Evolutionary conservation across 2,113 vertebrate genomes (phyloP).

Genomic region (Bubo bubo): DNA sequence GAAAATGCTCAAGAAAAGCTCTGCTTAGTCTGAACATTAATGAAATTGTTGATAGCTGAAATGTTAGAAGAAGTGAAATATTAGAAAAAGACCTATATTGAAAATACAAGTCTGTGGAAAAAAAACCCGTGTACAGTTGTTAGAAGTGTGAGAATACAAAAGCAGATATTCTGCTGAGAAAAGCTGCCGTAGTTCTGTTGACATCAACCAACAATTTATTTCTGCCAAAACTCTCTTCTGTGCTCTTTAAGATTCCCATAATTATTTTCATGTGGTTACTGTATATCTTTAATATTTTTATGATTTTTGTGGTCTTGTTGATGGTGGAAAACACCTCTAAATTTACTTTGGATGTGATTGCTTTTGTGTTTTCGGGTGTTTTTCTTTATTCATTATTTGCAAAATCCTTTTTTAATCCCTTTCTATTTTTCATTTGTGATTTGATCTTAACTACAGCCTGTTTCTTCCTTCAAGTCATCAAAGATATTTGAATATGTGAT

Average conservation of each 20-base stretch:
- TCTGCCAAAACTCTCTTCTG: background rate
- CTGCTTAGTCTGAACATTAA: background rate
- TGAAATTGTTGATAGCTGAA: background rate
- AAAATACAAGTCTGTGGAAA: background rate
- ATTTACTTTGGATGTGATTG: background rate
- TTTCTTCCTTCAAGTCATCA: background rate
- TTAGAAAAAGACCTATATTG: background rate
- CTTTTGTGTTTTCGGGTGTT: background rate
- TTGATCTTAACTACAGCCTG: background rate
- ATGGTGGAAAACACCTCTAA: background rate
- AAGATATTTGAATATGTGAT: background rate
- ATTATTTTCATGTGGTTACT: background rate
- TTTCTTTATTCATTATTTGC: background rate
- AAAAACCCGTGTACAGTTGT: background rate
- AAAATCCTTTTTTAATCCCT: background rate
- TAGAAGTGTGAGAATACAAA: background rate
- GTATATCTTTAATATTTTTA: background rate
- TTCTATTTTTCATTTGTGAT: background rate
- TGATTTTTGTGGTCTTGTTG: background rate
- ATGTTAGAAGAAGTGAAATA: background rate
- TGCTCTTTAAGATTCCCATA: background rate
- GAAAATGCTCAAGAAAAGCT: background rate
- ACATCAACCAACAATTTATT: background rate
- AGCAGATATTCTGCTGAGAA: background rate
- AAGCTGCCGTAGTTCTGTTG: background rate